Conservation (phyloP, 2,113 vertebrate species). For the Mystacornis crossleyi region DNA sequence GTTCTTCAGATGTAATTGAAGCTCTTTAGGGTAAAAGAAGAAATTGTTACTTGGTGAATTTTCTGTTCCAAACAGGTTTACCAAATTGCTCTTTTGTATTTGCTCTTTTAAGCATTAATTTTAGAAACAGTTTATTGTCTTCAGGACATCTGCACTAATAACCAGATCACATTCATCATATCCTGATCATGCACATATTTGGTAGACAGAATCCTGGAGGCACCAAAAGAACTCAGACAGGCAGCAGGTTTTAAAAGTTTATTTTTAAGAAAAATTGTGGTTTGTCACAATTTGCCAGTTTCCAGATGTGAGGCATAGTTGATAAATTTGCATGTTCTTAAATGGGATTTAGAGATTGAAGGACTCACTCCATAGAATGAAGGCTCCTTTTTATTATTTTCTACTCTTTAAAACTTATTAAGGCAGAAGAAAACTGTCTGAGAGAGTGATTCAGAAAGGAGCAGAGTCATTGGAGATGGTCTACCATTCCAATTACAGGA, state of each 20-base stretch:
- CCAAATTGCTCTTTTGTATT: background rate
- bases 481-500: background rate
- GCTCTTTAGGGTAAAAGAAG: background rate
- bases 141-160: background rate
- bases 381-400: background rate
- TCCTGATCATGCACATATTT: background rate
- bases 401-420: background rate
- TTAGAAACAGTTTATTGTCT: background rate
- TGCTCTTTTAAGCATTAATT: background rate
- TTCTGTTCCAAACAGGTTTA: background rate
- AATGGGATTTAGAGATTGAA: background rate
- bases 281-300: background rate
- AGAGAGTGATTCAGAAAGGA: background rate
- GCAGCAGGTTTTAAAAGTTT: background rate
- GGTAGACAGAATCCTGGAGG: background rate
- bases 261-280: background rate
- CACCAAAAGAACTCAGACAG: background rate
- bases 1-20: background rate
- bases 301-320: background rate
- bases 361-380: background rate
- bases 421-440: background rate
- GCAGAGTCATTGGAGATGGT: background rate
- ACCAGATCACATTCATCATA: background rate
- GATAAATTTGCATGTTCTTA: background rate
- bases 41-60: background rate